phyloP scores from a whole-genome alignment of 2,797 vertebrate species.

The Scarus forsteni region DNA sequence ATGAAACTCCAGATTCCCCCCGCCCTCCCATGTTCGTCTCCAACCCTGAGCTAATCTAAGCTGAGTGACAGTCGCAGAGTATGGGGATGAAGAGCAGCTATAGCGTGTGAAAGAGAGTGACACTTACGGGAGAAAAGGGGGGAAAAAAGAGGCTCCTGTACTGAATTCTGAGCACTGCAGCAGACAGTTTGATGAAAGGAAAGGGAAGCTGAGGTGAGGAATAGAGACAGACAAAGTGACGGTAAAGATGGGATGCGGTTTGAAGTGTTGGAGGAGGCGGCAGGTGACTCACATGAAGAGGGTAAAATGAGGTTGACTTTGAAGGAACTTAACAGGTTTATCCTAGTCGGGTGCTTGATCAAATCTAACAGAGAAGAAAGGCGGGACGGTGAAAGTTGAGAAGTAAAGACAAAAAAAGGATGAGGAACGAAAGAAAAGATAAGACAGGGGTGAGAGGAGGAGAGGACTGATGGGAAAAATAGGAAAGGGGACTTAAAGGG shows the following conservation, averaged over 20 bases:
- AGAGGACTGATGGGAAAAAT: neutral
- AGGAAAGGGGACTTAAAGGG: neutral
- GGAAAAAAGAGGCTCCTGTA: constrained; percentile 26
- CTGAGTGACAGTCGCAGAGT: constrained; percentile 66
- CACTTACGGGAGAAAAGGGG: constrained; percentile 35
- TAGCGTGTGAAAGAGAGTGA: constrained; percentile 24
- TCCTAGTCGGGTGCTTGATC: constrained; percentile 1
- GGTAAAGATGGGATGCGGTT: constrained; percentile 33
- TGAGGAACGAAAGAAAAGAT: constrained; percentile 1
- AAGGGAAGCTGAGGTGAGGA: constrained; percentile 30
- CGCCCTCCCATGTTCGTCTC: constrained; percentile 15
- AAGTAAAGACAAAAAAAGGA: constrained; percentile 13
- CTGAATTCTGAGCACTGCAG: constrained; percentile 26
- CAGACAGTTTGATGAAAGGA: constrained; percentile 53
- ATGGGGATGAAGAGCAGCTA: constrained; percentile 45
- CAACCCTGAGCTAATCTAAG: constrained; percentile 62
- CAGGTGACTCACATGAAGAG: constrained; percentile 24
- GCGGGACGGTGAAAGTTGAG: neutral
- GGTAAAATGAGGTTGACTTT: constrained; percentile 16
- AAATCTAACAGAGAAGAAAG: constrained; percentile 11
- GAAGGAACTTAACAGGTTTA: constrained; percentile 17
- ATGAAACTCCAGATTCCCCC: neutral
- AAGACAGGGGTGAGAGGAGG: neutral
- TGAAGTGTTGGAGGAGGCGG: constrained; percentile 23
- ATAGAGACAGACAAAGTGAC: constrained; percentile 24